Evolutionary conservation across 1,140 invertebrate species (phyloP), one percentile per base, ranked within the genome.

Genomic region (Psix sp.): DNA sequence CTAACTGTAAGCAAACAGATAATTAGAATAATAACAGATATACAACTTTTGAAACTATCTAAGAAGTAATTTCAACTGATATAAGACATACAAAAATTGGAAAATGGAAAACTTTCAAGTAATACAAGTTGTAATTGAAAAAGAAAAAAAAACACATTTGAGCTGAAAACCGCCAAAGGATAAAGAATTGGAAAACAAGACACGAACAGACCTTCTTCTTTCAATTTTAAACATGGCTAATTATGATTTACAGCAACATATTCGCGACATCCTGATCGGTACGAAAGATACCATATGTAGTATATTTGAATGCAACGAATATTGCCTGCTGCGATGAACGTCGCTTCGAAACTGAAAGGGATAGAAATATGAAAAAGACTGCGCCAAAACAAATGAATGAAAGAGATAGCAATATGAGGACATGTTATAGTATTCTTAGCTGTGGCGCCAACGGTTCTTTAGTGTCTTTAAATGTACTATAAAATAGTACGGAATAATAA

Each of bases 241-340:
- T 85, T 85, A 85, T 85, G 82, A 86, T 86, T 86, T 85, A 85
- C 82, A 79, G 74, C 80, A 81, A 84, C 80, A 84, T 81, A 79
- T 79, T 77, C 67, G 74, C 76, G 80, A 83, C 82, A 83, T 82
- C 79, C 80, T 81, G 83, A 85, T 84, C 77, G 77, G 77, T 80
- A 80, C 80, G 77, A 78, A 75, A 83, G 82, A 85, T 84, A 84
- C 67, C 72, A 78, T 57, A 48, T 74, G 77, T 74, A 80, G 78
- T 76, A 85, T 82, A 85, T 85, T 85, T 77, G 83, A 85, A 86
- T 85, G 80, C 79, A 81, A 83, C 80, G 80, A 83, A 83, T 84
- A 84, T 84, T 83, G 77, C 73, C 79, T 71, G 77, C 72, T 66
- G 79, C 78, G 78, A 83, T 81, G 79, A 80, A 80, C 74, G 78